Base-by-base conservation (phyloP, 2,888 invertebrate genomes). In the Drosophila recens region DNA sequence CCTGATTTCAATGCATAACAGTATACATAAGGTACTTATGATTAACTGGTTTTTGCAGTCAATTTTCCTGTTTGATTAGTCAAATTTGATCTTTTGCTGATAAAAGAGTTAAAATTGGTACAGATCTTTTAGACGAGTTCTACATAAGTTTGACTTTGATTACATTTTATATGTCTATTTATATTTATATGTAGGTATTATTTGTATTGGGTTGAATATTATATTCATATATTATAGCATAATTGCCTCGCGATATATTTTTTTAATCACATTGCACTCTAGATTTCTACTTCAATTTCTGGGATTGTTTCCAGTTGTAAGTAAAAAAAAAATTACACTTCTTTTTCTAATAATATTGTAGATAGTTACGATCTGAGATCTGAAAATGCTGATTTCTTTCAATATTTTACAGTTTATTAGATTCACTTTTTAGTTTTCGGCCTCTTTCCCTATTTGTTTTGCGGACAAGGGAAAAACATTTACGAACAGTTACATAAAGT, bases 1-100 rank as follows among this genome's bases (percentile, higher is more conserved):
- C 38, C 40, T 57, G 59, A 48, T 49, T 45, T 65, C n/a, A 46
- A 62, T 49, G 38, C 51, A 69, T 54, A 52, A 57, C 53, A 40
- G 61, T 72, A 62, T 54, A 67, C 48, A 56, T 63, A 54, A 59
- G 66, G 68, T 49, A 54, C 46, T 59, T 75, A 75, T 56, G 61
- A 53, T 71, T 61, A 86, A 42, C 51, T 82, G 75, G 78, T 80
- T 82, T 71, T 66, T 67, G 38, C 75, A 72, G 65, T 66, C 74
- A 74, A 59, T 75, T 58, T 45, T 51, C 27, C 30, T 17, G 42
- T 48, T 59, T 38, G 38, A n/a, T 46, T 40, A 23, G 15, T 15
- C 15, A 27, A 59, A 58, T 56, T 43, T 40, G 45, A 52, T 34
- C 51, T 36, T 65, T 63, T 53, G 59, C 42, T 63, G 61, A 66